These are phyloP conservation scores for Coptotermes formosanus DNA, from an alignment of 1,140 invertebrate species.

Conservation along the genomic window DNA sequence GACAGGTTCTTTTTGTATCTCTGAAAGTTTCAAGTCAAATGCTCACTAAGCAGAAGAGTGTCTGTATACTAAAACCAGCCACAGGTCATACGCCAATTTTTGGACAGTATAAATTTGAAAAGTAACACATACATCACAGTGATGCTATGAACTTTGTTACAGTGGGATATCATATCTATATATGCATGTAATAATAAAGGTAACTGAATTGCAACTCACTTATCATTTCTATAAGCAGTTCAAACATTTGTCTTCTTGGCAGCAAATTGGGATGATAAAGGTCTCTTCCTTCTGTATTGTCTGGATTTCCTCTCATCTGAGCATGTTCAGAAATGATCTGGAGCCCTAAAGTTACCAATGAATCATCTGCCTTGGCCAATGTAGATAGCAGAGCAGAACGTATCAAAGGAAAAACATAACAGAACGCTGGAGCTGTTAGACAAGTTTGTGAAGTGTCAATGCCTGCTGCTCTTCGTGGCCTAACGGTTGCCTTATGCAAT, in stretches of 20 bases:
- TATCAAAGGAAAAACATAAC: constrained; percentile 80
- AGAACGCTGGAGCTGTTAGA: constrained; percentile 72
- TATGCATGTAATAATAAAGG: not conserved
- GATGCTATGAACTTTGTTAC: too few species aligned
- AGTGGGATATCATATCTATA: too few species aligned
- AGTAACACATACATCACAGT: too few species aligned
- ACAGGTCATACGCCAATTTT: too few species aligned
- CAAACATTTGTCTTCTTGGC: constrained; percentile 78
- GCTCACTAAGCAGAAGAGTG: too few species aligned
- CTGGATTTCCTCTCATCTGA: constrained; percentile 55
- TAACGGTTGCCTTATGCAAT: constrained; percentile 55
- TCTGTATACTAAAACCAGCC: too few species aligned
- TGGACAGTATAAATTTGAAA: too few species aligned
- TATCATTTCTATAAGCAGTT: constrained; percentile 77
- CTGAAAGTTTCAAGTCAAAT: too few species aligned
- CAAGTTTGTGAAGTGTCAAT: constrained; percentile 32
- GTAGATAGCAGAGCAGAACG: constrained; percentile 59
- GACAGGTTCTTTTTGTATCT: too few species aligned
- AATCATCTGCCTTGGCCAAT: constrained; percentile 53
- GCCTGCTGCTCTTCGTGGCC: not conserved
- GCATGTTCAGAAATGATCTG: constrained; percentile 67
- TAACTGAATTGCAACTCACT: constrained; percentile 49
- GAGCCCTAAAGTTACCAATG: constrained; percentile 60
- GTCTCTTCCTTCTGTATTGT: constrained; percentile 44
- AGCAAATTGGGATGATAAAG: constrained; percentile 71